Evolutionary conservation across 37 sponge, comb jelly and placozoan genomes (phyloP), one percentile per base, ranked within the genome.

Genomic region (Ianthella basta): DNA sequence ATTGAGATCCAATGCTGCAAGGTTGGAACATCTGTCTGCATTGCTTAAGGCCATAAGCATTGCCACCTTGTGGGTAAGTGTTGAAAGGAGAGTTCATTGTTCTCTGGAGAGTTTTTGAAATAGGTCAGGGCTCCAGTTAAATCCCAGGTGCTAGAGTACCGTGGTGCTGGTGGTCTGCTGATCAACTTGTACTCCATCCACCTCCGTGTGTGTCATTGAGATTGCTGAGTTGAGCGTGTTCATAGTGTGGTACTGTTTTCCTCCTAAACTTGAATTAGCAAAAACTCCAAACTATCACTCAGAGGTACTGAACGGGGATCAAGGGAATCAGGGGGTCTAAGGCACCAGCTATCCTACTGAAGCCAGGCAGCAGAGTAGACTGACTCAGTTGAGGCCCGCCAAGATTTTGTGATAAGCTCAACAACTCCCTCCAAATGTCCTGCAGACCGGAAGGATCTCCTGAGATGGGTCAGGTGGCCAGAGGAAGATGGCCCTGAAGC

Each of bases 401-500:
- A 89, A 15, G 89, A 89, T 32, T 60, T 44, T 18, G 69, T 74
- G 59, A 84, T 68, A 72, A 83, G 80, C 4, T 59, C 60, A 25
- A 81, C 36, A 89, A 66, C 85, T 40, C 39, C 81, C 39, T 56
- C 74, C 29, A 68, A 88, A 88, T 82, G 66, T 53, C 66, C 21
- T 50, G 55, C 63, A 24, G 25, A 36, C 36, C 4, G 19, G 81
- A 72, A 84, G 55, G 65, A 34, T 37, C 54, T 36, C 89, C 89
- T 53, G 89, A 89, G 89, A 89, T 89, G 65, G 20, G 25, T 85
- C 89, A 84, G 37, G 70, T 73, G 85, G 85, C 85, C 79, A 89
- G 74, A 61, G 24, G 79, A 0, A 72, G 84, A 10, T 61, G 63
- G 63, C 63, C 63, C 63, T 61, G 25, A 23, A 61, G 27, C 4